A percentile compares a stretch with the other conserved stretches of the same genome.
Evolutionary conservation across 1,140 invertebrate genomes (phyloP).

Genomic region (Aleiodes sp.): DNA sequence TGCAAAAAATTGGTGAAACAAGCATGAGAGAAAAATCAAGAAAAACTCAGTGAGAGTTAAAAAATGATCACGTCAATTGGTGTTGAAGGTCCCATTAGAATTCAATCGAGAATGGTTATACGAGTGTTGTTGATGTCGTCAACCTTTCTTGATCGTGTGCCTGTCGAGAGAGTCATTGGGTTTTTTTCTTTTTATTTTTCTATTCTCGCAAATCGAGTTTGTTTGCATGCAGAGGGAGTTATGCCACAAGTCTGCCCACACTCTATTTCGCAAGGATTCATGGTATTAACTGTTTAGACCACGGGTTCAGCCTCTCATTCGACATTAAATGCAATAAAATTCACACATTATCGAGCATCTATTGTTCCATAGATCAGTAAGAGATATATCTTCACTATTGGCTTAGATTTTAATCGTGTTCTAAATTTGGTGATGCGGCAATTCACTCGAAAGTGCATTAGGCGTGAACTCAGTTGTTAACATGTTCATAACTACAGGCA

Average conservation of each 20-base stretch:
- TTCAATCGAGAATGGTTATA: slow-evolving; percentile 7
- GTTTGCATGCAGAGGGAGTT: slow-evolving; percentile 22
- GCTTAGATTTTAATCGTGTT: background rate
- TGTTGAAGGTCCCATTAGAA: background rate
- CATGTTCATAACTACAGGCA: too few relatives aligned
- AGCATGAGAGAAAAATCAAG: background rate
- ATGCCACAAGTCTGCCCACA: slow-evolving; percentile 23
- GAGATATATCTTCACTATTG: slow-evolving; percentile 3
- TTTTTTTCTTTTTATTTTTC: background rate
- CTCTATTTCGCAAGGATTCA: slow-evolving; percentile 20
- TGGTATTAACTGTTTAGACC: slow-evolving; percentile 10
- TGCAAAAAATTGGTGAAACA: slow-evolving; percentile 12
- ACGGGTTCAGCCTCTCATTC: slow-evolving; percentile 3
- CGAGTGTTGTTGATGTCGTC: background rate
- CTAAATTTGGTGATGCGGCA: background rate
- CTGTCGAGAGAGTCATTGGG: slow-evolving; percentile 2
- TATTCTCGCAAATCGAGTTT: slow-evolving; percentile 17
- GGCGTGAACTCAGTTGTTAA: background rate
- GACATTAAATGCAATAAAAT: slow-evolving; percentile 13
- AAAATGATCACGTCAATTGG: background rate
- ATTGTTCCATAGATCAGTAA: slow-evolving; percentile 10
- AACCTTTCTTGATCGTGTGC: slow-evolving; percentile 7
- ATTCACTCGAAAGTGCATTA: background rate
- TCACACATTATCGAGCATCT: slow-evolving; percentile 12
- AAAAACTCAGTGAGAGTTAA: background rate